Percentiles rank a stretch among this genome's conserved stretches.
Evolutionary conservation across 2,888 invertebrate species (phyloP).

Genomic region (Drosophila kokeensis): DNA sequence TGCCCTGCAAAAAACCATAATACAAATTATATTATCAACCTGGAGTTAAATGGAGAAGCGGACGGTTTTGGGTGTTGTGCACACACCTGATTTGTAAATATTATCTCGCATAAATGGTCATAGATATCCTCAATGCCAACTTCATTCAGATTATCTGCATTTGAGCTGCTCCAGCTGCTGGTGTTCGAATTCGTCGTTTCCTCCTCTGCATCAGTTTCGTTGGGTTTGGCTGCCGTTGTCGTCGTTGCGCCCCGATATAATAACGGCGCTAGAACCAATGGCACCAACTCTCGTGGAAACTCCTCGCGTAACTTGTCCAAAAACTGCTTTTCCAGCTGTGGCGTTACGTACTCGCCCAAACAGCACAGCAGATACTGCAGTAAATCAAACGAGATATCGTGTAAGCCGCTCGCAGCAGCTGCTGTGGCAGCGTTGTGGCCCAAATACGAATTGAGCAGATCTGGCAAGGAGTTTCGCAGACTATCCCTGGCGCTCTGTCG

Average conservation of each 20-base stretch:
- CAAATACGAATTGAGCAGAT: constrained; percentile 93
- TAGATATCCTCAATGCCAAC: constrained; percentile 84
- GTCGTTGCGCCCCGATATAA: constrained; percentile 87
- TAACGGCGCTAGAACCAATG: constrained; percentile 94
- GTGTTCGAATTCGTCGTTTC: constrained; percentile 57
- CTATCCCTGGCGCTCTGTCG: constrained; percentile 91
- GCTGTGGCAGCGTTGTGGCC: constrained; percentile 88
- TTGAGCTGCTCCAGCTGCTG: constrained; percentile 88
- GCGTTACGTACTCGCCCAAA: constrained; percentile 85
- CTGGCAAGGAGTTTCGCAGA: constrained; percentile 92
- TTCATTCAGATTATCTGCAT: constrained; percentile 85
- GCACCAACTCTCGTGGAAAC: constrained; percentile 94
- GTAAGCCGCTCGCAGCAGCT: constrained; percentile 87
- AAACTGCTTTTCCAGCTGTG: constrained; percentile 86
- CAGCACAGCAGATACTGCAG: constrained; percentile 91
- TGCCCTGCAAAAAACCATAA: constrained; percentile 64
- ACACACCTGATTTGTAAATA: constrained; percentile 78
- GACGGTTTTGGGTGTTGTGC: neutral
- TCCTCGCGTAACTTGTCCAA: constrained; percentile 92
- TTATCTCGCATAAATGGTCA: constrained; percentile 83
- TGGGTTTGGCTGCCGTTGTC: constrained; percentile 47
- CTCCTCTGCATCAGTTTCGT: constrained; percentile 72
- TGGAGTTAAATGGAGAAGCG: neutral
- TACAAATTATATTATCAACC: neutral
- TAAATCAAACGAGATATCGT: constrained; percentile 96